Evolutionary conservation across 37 sponge, comb jelly and placozoan species (phyloP), one percentile per base, ranked within the genome.

Genomic region (Beroe forskalii): DNA sequence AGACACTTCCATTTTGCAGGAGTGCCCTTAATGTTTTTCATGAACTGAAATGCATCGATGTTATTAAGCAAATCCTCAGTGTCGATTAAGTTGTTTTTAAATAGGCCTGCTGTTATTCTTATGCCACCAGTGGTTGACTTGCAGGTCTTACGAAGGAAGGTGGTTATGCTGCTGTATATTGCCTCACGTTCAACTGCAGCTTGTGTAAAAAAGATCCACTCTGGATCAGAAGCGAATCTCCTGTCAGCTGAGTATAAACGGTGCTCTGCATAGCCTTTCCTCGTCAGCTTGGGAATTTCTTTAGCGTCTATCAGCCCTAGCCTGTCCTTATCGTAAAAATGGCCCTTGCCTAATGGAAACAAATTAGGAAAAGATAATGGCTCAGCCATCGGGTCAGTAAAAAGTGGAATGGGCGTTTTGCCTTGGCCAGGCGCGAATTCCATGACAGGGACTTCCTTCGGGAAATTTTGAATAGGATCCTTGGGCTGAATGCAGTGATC

Each of bases 381-480:
- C 55, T 80, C 86, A 23, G 55, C 24, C n/a, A 23, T 23, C 27
- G 44, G 48, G 20, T 80, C 55, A 8, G n/a, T 9, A 6, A 80
- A 44, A 0, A 42, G 9, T 28, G 86, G 55, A n/a, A 80, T 80
- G 3, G 86, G 86, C 3, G 44, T 80, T 1, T 43, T 44, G 12
- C 31, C 55, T 43, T 80, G 86, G 17, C 86, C 86, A 33, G 86
- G 86, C 1, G 86, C 86, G 35, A 43, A 80, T 43, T 80, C 86
- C 55, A 80, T 44, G 12, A 80, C 3, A 1, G 86, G 86, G n/a
- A 80, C 31, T 44, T 80, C 55, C 0, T 43, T 19, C 2, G 23
- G 0, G 1, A 80, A 30, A 20, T 41, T 80, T 80, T 80, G 55
- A 1, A 27, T 1, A 8, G 55, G 44, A 44, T 80, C 86, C 55